These are phyloP conservation scores for Lycia hirtaria DNA, from an alignment of 2,888 invertebrate species.

Conservation along the genomic window DNA sequence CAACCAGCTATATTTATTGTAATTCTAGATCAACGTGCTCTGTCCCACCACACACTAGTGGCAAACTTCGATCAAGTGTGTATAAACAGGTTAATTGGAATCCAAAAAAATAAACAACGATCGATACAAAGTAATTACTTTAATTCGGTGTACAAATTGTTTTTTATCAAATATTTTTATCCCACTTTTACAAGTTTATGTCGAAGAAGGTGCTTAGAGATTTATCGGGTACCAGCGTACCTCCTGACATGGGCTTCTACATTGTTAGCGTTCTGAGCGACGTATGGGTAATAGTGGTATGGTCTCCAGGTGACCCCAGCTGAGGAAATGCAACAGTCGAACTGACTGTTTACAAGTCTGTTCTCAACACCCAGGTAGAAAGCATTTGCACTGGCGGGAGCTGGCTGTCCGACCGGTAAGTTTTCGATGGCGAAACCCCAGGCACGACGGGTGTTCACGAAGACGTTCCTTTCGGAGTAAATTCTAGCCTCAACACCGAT, in stretches of 20 bases:
- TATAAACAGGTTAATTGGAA: too few species aligned
- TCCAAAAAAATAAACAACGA: too few species aligned
- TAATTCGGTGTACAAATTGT: too few species aligned
- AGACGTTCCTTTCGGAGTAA: conserved; percentile 17
- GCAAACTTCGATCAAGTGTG: too few species aligned
- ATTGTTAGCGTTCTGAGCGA: neutral
- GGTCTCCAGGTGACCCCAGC: conserved; percentile 10
- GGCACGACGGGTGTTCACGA: conserved; percentile 15
- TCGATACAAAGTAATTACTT: too few species aligned
- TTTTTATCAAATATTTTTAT: neutral
- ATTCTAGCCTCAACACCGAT: conserved; percentile 1
- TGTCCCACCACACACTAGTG: too few species aligned
- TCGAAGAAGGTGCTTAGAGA: neutral
- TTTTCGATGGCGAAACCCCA: conserved; percentile 14
- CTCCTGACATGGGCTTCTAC: conserved; percentile 7
- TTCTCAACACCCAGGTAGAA: neutral
- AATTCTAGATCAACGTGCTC: too few species aligned
- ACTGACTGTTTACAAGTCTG: neutral
- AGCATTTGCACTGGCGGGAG: neutral
- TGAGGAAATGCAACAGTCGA: neutral
- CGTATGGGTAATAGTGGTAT: neutral
- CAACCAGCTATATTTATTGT: too few species aligned
- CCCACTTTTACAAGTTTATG: neutral
- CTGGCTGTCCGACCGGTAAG: too few species aligned
- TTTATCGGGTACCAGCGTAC: conserved; percentile 7